Evolutionary conservation across 2,113 vertebrate species (phyloP).

Genomic region (chimpanzee (Pan troglodytes)): DNA sequence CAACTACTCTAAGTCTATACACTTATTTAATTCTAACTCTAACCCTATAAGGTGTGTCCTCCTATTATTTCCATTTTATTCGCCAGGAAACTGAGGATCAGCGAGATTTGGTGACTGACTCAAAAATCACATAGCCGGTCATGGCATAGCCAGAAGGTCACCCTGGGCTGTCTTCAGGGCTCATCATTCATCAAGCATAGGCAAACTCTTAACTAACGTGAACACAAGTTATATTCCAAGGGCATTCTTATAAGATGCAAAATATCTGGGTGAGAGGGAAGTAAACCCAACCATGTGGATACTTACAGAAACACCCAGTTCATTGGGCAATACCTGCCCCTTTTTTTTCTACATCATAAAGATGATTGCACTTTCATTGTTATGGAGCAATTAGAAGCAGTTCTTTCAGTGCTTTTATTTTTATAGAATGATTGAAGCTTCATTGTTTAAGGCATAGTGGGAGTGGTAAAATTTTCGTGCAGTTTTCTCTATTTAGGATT

Average conservation of each 20-base stretch:
- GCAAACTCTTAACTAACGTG: not conserved
- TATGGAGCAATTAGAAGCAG: not conserved
- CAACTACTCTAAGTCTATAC: not conserved
- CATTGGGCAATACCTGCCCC: not conserved
- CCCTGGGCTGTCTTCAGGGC: fast-evolving
- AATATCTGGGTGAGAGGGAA: not conserved
- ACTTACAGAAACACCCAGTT: not conserved
- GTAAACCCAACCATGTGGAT: not conserved
- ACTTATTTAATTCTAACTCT: not conserved
- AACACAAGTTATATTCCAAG: not conserved
- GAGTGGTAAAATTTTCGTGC: not conserved
- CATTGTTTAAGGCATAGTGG: not conserved
- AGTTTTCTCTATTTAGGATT: not conserved
- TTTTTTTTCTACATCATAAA: not conserved
- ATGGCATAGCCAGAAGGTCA: not conserved
- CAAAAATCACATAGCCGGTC: not conserved
- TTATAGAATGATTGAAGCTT: not conserved
- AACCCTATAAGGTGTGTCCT: not conserved
- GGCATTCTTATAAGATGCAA: not conserved
- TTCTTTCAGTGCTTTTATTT: not conserved
- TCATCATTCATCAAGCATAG: not conserved
- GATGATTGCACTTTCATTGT: not conserved
- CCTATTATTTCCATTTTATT: not conserved
- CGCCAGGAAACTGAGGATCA: not conserved
- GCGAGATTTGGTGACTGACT: not conserved